Conservation (phyloP, 2,113 vertebrate genomes). For the Macrotis lagotis region DNA sequence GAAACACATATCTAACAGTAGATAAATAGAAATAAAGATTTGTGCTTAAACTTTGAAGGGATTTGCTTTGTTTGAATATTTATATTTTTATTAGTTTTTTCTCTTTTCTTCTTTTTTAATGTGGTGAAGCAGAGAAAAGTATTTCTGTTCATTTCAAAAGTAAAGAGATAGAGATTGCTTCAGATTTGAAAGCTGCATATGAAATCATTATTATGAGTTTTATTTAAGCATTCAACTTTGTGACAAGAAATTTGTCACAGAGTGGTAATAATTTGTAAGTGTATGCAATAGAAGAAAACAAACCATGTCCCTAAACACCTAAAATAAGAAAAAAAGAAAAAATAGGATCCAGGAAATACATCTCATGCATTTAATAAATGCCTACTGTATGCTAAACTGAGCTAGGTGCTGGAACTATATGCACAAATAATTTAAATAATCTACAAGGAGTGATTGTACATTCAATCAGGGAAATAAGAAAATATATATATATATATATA, state of each 20-base stretch:
- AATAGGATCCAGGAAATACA: not conserved
- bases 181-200: not conserved
- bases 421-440: not conserved
- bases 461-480: too few species aligned
- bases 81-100: not conserved
- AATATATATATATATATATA: too few species aligned
- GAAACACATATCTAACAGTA: not conserved
- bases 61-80: not conserved
- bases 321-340: not conserved
- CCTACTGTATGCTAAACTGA: not conserved
- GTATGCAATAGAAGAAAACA: not conserved
- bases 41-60: not conserved
- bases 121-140: not conserved
- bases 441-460: not conserved
- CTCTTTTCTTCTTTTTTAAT: not conserved
- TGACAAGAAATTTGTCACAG: not conserved
- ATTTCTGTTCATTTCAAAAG: not conserved
- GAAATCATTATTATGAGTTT: not conserved
- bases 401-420: not conserved
- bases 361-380: not conserved
- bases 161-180: not conserved
- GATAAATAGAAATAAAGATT: not conserved
- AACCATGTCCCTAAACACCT: not conserved
- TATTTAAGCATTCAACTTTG: not conserved
- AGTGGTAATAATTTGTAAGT: not conserved